These are phyloP conservation scores for Alcis repandata DNA, from an alignment of 2,888 invertebrate species.

Conservation along the genomic window DNA sequence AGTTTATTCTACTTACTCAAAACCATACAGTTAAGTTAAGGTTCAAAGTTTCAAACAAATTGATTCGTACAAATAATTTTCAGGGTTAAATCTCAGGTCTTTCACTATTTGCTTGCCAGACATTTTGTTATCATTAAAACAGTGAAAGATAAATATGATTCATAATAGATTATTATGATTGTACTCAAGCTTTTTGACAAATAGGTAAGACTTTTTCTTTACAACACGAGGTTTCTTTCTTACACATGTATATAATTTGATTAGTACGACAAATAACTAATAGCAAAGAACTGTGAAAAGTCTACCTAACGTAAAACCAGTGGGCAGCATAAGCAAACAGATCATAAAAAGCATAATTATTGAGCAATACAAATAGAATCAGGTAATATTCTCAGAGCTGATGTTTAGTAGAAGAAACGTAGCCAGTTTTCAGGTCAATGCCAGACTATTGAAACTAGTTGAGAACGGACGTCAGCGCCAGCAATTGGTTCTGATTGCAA, in stretches of 20 bases:
- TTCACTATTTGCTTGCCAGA: not conserved
- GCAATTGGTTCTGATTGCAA: conserved; percentile 78
- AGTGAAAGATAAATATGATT: not conserved
- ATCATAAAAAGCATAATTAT: not conserved
- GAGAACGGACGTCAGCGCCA: conserved; percentile 47
- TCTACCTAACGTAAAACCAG: not conserved
- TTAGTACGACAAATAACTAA: not conserved
- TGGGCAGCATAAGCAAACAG: not conserved
- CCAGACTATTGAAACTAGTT: conserved; percentile 39
- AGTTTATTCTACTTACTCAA: too few species aligned
- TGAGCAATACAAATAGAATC: conserved; percentile 1
- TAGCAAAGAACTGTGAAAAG: not conserved
- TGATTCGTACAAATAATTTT: not conserved
- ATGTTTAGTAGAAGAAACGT: conserved; percentile 2
- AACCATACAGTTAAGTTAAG: too few species aligned
- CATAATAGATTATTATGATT: not conserved
- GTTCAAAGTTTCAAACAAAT: too few species aligned
- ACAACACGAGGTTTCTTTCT: not conserved
- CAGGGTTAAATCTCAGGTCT: not conserved
- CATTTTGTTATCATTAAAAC: conserved; percentile 1
- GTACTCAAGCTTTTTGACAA: not conserved
- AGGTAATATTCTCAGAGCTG: conserved; percentile 18
- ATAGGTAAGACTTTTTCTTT: not conserved
- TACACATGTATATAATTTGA: not conserved
- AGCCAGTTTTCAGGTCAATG: conserved; percentile 53